phyloP scores from a whole-genome alignment of 2,888 invertebrate genomes.

The Deroplatys truncata region DNA sequence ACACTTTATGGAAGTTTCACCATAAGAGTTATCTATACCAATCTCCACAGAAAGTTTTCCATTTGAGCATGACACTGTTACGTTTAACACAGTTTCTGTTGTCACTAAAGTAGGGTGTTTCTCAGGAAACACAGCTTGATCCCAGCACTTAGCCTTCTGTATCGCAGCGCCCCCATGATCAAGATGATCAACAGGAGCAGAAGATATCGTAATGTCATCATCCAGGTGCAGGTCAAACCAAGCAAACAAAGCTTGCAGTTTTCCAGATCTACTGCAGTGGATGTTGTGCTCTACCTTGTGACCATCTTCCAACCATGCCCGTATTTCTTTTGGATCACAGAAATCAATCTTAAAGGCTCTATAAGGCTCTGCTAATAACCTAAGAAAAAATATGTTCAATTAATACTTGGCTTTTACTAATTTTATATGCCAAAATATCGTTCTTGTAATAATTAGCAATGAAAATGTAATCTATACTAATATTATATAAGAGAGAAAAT shows the following conservation, averaged over 20 bases:
- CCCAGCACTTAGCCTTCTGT: constrained; percentile 59
- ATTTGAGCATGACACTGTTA: constrained; percentile 44
- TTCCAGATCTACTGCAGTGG: constrained; percentile 48
- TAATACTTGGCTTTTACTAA: too few relatives aligned
- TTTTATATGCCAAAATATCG: too few relatives aligned
- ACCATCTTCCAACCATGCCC: constrained; percentile 41
- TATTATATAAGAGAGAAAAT: too few relatives aligned
- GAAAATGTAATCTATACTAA: too few relatives aligned
- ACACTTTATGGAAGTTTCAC: too few relatives aligned
- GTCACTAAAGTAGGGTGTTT: constrained; percentile 32
- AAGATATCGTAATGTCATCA: constrained; percentile 37
- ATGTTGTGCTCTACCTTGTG: constrained; percentile 40
- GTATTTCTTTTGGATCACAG: constrained; percentile 49
- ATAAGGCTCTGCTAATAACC: constrained; percentile 55
- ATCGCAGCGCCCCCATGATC: neutral
- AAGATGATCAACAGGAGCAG: constrained; percentile 26
- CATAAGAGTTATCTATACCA: neutral
- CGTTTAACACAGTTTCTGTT: neutral
- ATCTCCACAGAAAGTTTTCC: constrained; percentile 41
- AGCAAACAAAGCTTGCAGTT: constrained; percentile 60
- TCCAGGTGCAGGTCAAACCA: constrained; percentile 72
- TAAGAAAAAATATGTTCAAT: constrained; percentile 37
- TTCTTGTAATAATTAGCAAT: too few relatives aligned
- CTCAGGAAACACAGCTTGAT: constrained; percentile 68
- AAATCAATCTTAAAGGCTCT: constrained; percentile 60